A percentile compares a stretch with the other conserved stretches of the same genome.
phyloP scores from a whole-genome alignment of 2,888 invertebrate species.

The Tanypteryx hageni region DNA sequence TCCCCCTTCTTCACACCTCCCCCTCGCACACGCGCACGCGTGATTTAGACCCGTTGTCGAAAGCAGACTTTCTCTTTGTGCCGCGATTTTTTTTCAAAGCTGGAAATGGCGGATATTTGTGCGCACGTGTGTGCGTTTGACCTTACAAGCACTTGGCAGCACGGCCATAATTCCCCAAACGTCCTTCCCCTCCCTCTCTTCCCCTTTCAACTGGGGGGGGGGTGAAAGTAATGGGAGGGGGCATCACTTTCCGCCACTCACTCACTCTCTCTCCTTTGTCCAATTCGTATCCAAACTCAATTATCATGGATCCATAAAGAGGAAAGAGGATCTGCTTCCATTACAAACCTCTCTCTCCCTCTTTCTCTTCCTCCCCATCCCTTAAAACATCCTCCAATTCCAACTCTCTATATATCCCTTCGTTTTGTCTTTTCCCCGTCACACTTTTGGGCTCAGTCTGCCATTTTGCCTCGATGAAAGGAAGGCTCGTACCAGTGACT shows the following conservation, averaged over 20 bases:
- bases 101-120: constrained; percentile 14
- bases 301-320: background rate
- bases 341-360: background rate
- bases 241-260: too few relatives aligned
- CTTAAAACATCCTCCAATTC: too few relatives aligned
- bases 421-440: too few relatives aligned
- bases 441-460: too few relatives aligned
- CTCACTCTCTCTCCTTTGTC: background rate
- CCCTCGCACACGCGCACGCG: background rate
- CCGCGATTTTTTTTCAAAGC: background rate
- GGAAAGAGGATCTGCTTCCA: background rate
- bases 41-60: background rate
- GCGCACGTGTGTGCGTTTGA: background rate
- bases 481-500: too few relatives aligned
- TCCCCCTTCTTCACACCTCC: background rate
- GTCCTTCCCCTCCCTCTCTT: background rate
- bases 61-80: background rate
- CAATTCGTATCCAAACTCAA: constrained; percentile 12
- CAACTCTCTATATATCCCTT: too few relatives aligned
- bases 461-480: too few relatives aligned
- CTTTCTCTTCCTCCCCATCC: background rate
- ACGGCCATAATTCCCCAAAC: background rate
- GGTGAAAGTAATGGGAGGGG: too few relatives aligned
- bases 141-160: constrained; percentile 29
- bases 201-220: too few relatives aligned